These are phyloP conservation scores for Melanchra persicariae DNA, from an alignment of 2,888 invertebrate genomes.

Conservation along the genomic window DNA sequence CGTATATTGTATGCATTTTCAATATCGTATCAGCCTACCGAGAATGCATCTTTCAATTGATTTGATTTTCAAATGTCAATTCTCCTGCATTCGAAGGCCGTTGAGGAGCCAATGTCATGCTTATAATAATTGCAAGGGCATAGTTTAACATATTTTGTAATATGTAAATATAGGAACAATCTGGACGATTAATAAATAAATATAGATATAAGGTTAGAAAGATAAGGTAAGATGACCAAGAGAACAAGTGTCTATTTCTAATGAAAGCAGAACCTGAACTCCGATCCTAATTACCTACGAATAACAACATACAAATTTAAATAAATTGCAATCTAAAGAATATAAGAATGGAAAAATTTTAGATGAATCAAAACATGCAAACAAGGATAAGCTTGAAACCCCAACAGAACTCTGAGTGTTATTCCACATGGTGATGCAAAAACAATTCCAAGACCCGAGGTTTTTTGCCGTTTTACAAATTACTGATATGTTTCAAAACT, in stretches of 20 bases:
- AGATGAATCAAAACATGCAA: conserved; percentile 9
- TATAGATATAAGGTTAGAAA: conserved; percentile 45
- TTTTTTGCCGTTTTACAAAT: conserved; percentile 36
- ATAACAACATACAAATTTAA: not conserved
- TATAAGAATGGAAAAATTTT: conserved; percentile 11
- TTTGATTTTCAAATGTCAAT: conserved; percentile 78
- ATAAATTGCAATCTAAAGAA: not conserved
- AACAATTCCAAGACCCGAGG: not conserved
- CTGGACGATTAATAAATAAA: conserved; percentile 71
- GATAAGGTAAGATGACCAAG: conserved; percentile 22
- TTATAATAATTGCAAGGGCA: conserved; percentile 72
- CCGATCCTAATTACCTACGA: conserved; percentile 1
- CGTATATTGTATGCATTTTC: conserved; percentile 58
- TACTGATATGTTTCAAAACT: conserved; percentile 26
- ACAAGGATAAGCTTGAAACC: conserved; percentile 24
- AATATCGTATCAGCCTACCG: conserved; percentile 63
- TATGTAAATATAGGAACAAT: conserved; percentile 75
- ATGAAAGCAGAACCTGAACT: not conserved
- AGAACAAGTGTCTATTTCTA: not conserved
- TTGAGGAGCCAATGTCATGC: conserved; percentile 71
- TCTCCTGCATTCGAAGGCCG: conserved; percentile 71
- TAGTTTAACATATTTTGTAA: conserved; percentile 67
- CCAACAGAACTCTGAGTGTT: conserved; percentile 25
- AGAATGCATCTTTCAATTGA: conserved; percentile 64
- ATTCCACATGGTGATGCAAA: conserved; percentile 28